A percentile compares a stretch with the other conserved stretches of the same genome.
phyloP scores from a whole-genome alignment of 2,113 vertebrate genomes.

The Mandrillus leucophaeus region DNA sequence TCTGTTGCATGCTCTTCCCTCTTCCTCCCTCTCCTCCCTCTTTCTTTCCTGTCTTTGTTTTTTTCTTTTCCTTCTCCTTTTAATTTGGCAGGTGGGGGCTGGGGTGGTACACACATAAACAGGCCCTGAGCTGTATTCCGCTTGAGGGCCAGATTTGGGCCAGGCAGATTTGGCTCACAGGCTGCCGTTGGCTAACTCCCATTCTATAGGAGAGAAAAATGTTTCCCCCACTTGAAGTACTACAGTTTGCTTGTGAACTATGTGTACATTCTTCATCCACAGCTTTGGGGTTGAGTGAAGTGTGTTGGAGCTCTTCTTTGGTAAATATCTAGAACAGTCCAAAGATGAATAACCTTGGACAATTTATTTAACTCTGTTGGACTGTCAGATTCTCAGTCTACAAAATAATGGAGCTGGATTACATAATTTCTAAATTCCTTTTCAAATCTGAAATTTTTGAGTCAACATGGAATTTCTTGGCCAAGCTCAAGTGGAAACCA shows the following conservation, averaged over 20 bases:
- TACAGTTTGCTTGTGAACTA: not conserved
- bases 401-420: not conserved
- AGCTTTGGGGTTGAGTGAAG: not conserved
- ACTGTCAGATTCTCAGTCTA: not conserved
- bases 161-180: not conserved
- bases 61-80: not conserved
- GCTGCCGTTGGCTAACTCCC: not conserved
- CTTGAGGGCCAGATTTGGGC: not conserved
- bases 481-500: not conserved
- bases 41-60: too few relatives aligned
- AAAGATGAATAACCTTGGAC: not conserved
- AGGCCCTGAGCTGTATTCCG: not conserved
- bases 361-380: not conserved
- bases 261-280: not conserved
- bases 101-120: too few relatives aligned
- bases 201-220: not conserved
- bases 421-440: slow-evolving; percentile 30
- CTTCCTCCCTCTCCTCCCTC: accelerated
- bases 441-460: not conserved
- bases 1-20: not conserved
- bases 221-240: not conserved
- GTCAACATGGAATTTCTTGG: not conserved
- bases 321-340: not conserved
- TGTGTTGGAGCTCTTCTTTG: not conserved
- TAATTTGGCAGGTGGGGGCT: not conserved